Percentiles rank a stretch among this genome's conserved stretches.
These are phyloP conservation scores for Alectura lathami DNA, from an alignment of 2,113 vertebrate genomes.

Conservation along the genomic window DNA sequence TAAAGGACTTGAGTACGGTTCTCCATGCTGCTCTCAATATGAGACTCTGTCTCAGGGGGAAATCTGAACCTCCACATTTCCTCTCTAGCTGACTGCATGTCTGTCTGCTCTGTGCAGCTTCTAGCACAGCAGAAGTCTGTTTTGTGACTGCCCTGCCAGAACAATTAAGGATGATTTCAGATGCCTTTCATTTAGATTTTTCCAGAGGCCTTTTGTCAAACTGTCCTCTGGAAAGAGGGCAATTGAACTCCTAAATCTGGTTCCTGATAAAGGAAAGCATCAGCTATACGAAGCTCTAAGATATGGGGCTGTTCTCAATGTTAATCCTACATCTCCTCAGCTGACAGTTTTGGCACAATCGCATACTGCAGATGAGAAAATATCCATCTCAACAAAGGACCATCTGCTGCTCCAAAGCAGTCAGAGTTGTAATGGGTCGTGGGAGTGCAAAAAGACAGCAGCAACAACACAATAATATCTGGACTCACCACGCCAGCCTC, in stretches of 20 bases:
- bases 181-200: background rate
- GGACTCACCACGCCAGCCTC: constrained; percentile 94
- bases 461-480: background rate
- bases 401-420: background rate
- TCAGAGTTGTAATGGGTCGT: background rate
- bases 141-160: background rate
- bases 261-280: background rate
- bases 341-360: background rate
- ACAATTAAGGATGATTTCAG: background rate
- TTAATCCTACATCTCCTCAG: background rate
- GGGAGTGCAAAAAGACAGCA: background rate
- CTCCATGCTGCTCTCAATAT: accelerated
- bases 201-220: background rate
- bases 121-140: background rate
- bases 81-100: background rate
- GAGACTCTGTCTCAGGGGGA: background rate
- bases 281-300: background rate
- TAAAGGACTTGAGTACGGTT: background rate
- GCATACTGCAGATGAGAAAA: background rate
- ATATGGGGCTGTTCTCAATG: background rate
- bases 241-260: background rate
- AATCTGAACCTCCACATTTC: background rate
- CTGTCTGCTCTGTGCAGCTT: background rate
- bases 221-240: background rate
- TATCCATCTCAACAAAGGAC: background rate